phyloP scores from a whole-genome alignment of 2,797 vertebrate genomes.

The Myotis daubentonii region DNA sequence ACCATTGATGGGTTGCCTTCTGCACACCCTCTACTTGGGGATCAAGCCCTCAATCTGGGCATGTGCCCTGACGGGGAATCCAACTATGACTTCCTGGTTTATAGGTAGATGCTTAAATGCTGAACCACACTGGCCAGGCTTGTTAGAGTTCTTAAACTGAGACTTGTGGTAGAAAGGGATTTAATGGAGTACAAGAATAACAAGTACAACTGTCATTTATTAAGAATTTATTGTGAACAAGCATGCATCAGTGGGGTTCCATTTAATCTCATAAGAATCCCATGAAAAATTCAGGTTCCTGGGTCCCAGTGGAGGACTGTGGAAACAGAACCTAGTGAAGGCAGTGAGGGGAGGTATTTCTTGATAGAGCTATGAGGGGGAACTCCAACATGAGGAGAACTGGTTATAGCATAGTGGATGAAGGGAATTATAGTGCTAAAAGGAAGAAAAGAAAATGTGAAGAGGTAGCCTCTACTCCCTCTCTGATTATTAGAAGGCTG shows the following conservation, averaged over 20 bases:
- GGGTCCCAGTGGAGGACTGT: not conserved
- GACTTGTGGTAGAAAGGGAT: not conserved
- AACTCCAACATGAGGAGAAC: not conserved
- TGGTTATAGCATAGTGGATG: not conserved
- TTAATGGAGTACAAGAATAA: not conserved
- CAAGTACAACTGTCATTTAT: not conserved
- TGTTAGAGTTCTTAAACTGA: constrained; percentile 27
- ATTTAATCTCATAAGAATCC: not conserved
- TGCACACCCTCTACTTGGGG: too few relatives aligned
- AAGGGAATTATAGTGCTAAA: not conserved
- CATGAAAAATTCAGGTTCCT: not conserved
- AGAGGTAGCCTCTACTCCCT: not conserved
- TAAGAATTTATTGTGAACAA: not conserved
- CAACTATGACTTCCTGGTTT: too few relatives aligned
- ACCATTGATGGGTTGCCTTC: too few relatives aligned
- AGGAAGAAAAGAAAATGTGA: not conserved
- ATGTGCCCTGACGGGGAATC: too few relatives aligned
- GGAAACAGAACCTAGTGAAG: not conserved
- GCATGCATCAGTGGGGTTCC: not conserved
- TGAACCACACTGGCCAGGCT: too few relatives aligned
- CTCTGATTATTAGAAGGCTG: not conserved
- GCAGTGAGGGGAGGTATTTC: not conserved
- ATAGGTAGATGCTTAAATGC: too few relatives aligned
- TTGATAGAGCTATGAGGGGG: not conserved
- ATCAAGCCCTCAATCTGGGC: too few relatives aligned